A percentile compares a stretch with the other conserved stretches of the same genome.
Evolutionary conservation across 2,113 vertebrate genomes (phyloP).

Genomic region (Seriola quinqueradiata): DNA sequence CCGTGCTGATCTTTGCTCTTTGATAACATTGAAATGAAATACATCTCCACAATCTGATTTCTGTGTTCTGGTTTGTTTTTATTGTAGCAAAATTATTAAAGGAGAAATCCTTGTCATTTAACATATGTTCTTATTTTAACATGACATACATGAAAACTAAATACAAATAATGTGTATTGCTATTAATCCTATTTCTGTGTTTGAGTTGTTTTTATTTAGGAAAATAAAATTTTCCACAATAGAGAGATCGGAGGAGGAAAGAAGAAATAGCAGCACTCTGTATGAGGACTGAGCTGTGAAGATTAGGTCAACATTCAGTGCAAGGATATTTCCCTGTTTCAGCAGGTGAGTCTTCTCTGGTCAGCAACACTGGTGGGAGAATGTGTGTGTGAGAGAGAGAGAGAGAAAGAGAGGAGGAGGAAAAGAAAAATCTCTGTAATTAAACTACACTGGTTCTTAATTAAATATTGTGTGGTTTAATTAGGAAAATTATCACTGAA

Average conservation of each 20-base stretch:
- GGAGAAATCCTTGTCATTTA: no score
- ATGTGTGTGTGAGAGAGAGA: neutral
- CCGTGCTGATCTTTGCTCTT: no score
- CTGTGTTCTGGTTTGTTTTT: no score
- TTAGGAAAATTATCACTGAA: slow-evolving; percentile 81
- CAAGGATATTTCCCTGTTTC: slow-evolving; percentile 58
- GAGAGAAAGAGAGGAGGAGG: neutral
- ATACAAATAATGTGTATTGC: no score
- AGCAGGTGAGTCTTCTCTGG: slow-evolving; percentile 26
- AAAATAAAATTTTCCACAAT: neutral
- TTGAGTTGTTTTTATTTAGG: no score
- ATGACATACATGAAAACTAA: neutral
- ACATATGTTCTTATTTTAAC: no score
- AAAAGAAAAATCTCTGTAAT: slow-evolving; percentile 71
- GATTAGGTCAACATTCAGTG: slow-evolving; percentile 66
- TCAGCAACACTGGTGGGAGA: slow-evolving; percentile 12
- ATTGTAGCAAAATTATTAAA: no score
- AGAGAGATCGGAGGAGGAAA: neutral
- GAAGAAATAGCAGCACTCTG: neutral
- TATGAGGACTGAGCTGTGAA: neutral
- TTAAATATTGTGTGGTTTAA: slow-evolving; percentile 84
- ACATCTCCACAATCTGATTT: no score
- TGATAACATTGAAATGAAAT: no score
- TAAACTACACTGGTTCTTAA: slow-evolving; percentile 77
- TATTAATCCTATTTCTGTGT: no score